These are phyloP conservation scores for Amphibalanus amphitrite DNA, from an alignment of 1,140 invertebrate genomes.

Conservation along the genomic window DNA sequence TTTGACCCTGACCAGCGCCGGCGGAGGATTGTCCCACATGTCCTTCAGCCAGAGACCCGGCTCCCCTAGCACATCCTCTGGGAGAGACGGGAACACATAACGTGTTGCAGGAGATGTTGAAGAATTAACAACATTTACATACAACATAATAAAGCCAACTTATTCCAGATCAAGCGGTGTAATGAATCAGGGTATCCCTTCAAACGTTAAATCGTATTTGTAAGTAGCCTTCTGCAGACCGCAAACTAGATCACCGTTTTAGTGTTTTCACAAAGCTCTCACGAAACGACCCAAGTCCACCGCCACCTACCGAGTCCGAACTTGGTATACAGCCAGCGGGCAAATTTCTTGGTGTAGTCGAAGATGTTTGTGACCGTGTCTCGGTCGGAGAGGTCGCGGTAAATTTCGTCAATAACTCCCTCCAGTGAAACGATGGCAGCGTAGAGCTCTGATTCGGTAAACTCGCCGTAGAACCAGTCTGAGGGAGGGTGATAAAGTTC, in stretches of 20 bases:
- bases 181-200: no score
- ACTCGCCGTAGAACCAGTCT: constrained; percentile 1
- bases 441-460: not conserved
- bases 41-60: not conserved
- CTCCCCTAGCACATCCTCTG: not conserved
- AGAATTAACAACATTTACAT: no score
- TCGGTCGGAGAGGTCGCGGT: not conserved
- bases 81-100: not conserved
- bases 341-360: not conserved
- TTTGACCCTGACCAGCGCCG: not conserved
- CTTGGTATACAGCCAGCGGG: not conserved
- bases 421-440: not conserved
- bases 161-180: no score
- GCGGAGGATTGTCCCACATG: not conserved
- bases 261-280: no score
- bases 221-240: no score
- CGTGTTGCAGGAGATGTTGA: no score
- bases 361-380: not conserved
- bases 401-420: not conserved
- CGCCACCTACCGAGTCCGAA: not conserved
- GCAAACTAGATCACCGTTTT: no score
- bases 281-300: no score
- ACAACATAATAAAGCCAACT: no score
- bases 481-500: no score
- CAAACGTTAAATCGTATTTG: no score